Conservation (phyloP, 2,113 vertebrate genomes). For the Pomatorhinus ruficollis region DNA sequence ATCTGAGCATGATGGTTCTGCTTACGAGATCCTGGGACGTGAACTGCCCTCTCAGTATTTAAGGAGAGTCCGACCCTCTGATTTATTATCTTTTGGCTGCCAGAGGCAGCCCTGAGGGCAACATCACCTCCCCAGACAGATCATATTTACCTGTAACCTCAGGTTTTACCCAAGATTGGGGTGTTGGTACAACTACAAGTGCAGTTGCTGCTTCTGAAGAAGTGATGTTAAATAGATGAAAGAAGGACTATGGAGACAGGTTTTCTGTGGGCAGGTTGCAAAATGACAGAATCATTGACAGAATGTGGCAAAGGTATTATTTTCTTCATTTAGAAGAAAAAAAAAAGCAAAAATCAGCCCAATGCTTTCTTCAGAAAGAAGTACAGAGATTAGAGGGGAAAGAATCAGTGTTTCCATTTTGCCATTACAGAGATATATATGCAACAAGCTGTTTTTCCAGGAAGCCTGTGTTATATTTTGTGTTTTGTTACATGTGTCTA, state of each 20-base stretch:
- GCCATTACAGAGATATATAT: not conserved
- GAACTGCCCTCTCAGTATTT: not conserved
- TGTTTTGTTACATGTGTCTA: not conserved
- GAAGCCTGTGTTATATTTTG: not conserved
- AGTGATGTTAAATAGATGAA: not conserved
- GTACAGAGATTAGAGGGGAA: not conserved
- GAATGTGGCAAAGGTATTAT: conserved; percentile 31
- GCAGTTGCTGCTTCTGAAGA: not conserved
- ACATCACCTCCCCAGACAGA: not conserved
- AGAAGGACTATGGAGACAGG: conserved; percentile 1
- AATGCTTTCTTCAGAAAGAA: not conserved
- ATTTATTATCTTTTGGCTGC: not conserved
- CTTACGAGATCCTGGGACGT: not conserved
- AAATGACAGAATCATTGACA: not conserved
- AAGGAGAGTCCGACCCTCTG: not conserved
- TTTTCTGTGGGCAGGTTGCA: conserved; percentile 35
- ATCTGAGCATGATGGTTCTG: not conserved
- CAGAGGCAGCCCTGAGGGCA: not conserved
- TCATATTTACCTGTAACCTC: not conserved
- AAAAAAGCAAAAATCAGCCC: not conserved
- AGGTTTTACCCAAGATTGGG: not conserved
- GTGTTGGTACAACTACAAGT: not conserved
- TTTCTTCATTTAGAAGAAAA: not conserved
- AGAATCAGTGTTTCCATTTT: not conserved
- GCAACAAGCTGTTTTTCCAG: not conserved